Base-by-base conservation (phyloP, 53 echinoderm and acorn worm species). In the Paracentrotus lividus region DNA sequence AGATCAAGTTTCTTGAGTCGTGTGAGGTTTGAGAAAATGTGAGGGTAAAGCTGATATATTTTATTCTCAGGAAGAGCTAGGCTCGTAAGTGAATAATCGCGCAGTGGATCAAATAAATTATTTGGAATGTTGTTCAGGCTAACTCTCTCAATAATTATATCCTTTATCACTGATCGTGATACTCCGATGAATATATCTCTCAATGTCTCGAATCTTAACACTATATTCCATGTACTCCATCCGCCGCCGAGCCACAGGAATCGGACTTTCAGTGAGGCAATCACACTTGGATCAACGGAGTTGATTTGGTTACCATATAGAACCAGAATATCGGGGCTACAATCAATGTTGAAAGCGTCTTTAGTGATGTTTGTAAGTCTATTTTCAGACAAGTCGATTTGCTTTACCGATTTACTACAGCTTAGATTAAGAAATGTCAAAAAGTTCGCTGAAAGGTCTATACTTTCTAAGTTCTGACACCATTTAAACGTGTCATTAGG, bases 401-500 rank as follows among this genome's bases (percentile, higher is more conserved):
- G 10, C 8, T 47, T 43, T n/a, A 26, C 81, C 47, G 5, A 23
- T n/a, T 24, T 47, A 81, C 43, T 45, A 24, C 24, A 47, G 15
- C 47, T 81, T 29, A 47, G n/a, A 8, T 81, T 45, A n/a, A 81
- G 44, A 2, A n/a, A 23, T 3, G n/a, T 45, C 2, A 81, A 47
- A 6, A 8, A 3, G 26, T 81, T 81, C 5, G 14, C 5, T n/a
- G 2, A 5, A 9, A 81, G 81, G 16, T 47, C 20, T 18, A 81
- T 12, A 1, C 45, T 45, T 24, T 81, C 45, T 1, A 43, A 43
- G 5, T 47, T 81, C n/a, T 8, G 47, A 47, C 81, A 45, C 81
- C 81, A 81, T 43, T 47, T 81, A 2, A 81, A 16, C n/a, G 18
- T 81, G n/a, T 81, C 81, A 81, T 81, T 81, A 2, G 81, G 81